These are phyloP conservation scores for Octomys mimax DNA, from an alignment of 2,797 vertebrate genomes.

Conservation along the genomic window DNA sequence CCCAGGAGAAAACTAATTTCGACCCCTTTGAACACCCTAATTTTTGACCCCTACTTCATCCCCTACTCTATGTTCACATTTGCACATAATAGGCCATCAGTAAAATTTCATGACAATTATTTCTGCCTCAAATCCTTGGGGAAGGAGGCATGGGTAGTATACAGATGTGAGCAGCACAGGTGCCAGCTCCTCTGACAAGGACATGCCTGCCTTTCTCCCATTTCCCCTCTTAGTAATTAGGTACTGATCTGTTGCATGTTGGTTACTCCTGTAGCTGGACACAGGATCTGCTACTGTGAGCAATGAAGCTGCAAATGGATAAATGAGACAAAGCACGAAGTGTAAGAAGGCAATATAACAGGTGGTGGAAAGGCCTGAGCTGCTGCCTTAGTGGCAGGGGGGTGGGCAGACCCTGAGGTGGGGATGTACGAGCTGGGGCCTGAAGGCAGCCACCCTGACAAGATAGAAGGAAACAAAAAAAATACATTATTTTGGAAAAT, in stretches of 20 bases:
- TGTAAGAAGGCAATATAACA: accelerated
- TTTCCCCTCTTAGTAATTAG: not conserved
- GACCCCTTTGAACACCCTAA: not conserved
- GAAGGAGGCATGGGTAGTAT: not conserved
- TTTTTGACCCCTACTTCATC: too few species aligned
- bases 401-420: not conserved
- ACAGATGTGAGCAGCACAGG: accelerated
- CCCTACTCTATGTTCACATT: not conserved
- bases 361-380: not conserved
- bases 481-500: not conserved
- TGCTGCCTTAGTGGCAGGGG: too few species aligned
- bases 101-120: not conserved
- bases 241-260: not conserved
- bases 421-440: not conserved
- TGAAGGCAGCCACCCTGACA: not conserved
- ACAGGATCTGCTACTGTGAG: accelerated
- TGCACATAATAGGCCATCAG: not conserved
- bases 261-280: not conserved
- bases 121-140: not conserved
- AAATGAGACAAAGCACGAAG: not conserved
- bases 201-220: not conserved
- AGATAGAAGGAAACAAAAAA: not conserved
- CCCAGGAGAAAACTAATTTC: not conserved
- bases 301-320: not conserved
- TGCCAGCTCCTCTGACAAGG: accelerated